Evolutionary conservation across 1,140 invertebrate species (phyloP).

Genomic region (Formica exsecta): DNA sequence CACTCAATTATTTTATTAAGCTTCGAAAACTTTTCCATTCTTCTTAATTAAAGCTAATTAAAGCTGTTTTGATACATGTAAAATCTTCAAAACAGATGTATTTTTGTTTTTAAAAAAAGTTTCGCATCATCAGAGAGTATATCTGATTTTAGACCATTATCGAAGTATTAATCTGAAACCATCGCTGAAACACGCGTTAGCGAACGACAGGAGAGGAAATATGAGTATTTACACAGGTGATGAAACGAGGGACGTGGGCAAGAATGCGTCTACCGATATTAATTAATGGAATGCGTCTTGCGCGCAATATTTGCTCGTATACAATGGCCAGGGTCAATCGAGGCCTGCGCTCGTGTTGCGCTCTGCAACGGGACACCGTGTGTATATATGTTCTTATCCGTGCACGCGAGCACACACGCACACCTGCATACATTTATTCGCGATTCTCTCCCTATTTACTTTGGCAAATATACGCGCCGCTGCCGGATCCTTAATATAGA

Average conservation of each 20-base stretch:
- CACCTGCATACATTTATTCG: neutral
- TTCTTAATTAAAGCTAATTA: neutral
- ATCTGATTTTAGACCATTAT: neutral
- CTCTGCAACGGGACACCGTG: neutral
- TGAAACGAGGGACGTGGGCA: conserved; percentile 22
- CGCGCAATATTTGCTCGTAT: conserved; percentile 34
- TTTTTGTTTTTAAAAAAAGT: neutral
- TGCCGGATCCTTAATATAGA: conserved; percentile 47
- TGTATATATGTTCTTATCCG: conserved; percentile 1
- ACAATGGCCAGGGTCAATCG: conserved; percentile 25
- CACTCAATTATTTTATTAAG: neutral
- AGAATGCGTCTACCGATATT: conserved; percentile 49
- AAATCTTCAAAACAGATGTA: neutral
- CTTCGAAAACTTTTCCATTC: neutral
- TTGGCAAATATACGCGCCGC: conserved; percentile 29
- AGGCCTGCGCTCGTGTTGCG: neutral
- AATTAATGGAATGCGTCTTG: conserved; percentile 63
- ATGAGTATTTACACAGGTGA: conserved; percentile 22
- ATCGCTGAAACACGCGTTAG: conserved; percentile 1
- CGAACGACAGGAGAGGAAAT: neutral
- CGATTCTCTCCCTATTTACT: conserved; percentile 51
- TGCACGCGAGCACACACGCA: too few species aligned
- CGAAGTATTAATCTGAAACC: neutral
- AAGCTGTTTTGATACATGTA: neutral
- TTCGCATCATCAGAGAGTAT: neutral